Percentiles rank a stretch among this genome's conserved stretches.
phyloP scores from a whole-genome alignment of 2,113 vertebrate genomes.

The Paraplagusia blochii region DNA sequence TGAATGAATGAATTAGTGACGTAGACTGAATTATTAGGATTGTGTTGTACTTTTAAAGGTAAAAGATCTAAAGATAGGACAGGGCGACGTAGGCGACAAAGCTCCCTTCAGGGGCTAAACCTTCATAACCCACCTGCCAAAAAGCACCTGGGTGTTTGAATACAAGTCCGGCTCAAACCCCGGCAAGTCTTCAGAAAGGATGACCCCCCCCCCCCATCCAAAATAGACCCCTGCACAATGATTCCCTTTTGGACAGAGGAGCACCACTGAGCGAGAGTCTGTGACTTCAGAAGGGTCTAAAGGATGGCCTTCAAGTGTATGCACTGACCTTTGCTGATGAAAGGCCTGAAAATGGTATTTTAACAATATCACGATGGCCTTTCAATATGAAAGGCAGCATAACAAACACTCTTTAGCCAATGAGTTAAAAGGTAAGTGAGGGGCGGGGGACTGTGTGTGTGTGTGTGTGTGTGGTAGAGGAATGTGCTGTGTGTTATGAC shows the following conservation, averaged over 20 bases:
- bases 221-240: slow-evolving; percentile 64
- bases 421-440: slow-evolving; percentile 41
- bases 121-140: slow-evolving; percentile 4
- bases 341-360: slow-evolving; percentile 75
- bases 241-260: slow-evolving; percentile 55
- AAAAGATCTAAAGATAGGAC: too few species aligned
- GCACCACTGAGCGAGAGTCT: slow-evolving; percentile 51
- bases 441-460: slow-evolving; percentile 11
- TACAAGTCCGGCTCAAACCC: slow-evolving; percentile 32
- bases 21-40: too few species aligned
- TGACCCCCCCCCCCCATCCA: slow-evolving; percentile 59
- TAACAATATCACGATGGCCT: slow-evolving; percentile 78
- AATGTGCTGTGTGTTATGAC: slow-evolving; percentile 22
- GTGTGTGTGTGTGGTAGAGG: not conserved
- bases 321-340: slow-evolving; percentile 79
- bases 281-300: slow-evolving; percentile 66
- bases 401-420: slow-evolving; percentile 59
- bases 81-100: too few species aligned
- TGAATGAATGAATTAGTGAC: too few species aligned
- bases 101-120: slow-evolving; percentile 16
- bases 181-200: slow-evolving; percentile 55
- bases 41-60: too few species aligned
- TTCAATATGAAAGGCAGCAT: slow-evolving; percentile 79
- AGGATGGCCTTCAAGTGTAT: slow-evolving; percentile 74
- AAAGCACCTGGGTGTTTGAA: slow-evolving; percentile 41